These are phyloP conservation scores for Nothobranchius kuhntae DNA, from an alignment of 2,113 vertebrate species.

Conservation along the genomic window DNA sequence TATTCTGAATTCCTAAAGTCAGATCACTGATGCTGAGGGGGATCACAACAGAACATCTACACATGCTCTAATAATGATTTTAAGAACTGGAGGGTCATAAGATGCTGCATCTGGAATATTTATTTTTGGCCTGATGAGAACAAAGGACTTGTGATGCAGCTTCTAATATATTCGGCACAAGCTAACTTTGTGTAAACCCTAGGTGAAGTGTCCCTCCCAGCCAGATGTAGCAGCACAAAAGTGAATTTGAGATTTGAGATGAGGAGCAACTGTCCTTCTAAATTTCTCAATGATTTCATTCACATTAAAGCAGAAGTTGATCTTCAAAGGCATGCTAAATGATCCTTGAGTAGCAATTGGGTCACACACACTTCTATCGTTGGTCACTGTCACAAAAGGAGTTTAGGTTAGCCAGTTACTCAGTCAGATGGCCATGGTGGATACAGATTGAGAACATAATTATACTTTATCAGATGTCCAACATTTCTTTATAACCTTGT, in stretches of 20 bases:
- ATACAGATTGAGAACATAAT: neutral
- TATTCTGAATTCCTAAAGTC: slow-evolving; percentile 5
- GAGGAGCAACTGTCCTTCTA: neutral
- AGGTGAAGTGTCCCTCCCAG: neutral
- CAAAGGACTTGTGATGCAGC: neutral
- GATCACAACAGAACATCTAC: neutral
- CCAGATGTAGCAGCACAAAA: neutral
- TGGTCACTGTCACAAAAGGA: neutral
- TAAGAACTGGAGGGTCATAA: neutral
- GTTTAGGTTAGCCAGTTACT: neutral
- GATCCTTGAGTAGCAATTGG: neutral
- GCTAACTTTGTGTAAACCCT: neutral
- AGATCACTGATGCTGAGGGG: neutral
- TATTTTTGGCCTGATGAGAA: neutral
- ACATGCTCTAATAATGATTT: neutral
- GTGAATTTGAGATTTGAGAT: neutral
- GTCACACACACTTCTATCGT: neutral
- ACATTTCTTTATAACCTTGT: too few relatives aligned
- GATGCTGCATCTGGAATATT: neutral
- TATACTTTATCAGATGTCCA: too few relatives aligned
- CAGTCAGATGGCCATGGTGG: slow-evolving; percentile 2
- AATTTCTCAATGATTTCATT: neutral
- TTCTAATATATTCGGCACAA: neutral
- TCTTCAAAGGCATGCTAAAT: neutral
- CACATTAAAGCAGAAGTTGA: neutral